Conservation (phyloP, 1,140 invertebrate genomes). For the Lasioglossum albipes region DNA sequence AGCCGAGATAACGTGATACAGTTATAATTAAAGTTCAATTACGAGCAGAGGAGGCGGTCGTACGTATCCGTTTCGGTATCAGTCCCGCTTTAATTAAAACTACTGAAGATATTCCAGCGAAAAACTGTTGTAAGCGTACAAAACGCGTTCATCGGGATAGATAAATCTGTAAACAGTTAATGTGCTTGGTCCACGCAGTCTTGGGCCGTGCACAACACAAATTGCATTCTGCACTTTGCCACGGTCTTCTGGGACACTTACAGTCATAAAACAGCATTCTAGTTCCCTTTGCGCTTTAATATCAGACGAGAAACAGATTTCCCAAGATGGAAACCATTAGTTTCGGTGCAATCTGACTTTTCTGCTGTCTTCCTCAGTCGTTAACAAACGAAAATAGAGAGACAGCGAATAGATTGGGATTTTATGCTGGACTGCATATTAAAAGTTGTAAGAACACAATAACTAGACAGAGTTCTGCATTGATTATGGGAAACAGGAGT, state of each 20-base stretch:
- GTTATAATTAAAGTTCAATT: constrained; percentile 5
- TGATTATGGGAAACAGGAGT: too few species aligned
- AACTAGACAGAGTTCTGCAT: too few species aligned
- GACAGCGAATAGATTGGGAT: too few species aligned
- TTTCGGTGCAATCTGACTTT: background rate
- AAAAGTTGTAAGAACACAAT: too few species aligned
- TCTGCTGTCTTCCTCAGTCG: too few species aligned
- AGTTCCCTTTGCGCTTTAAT: background rate
- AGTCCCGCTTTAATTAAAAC: background rate
- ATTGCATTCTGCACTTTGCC: background rate
- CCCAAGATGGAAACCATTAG: background rate
- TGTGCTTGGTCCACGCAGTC: background rate
- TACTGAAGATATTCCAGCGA: background rate
- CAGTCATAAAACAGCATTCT: background rate
- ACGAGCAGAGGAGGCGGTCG: background rate
- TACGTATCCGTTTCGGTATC: constrained; percentile 5
- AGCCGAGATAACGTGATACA: background rate
- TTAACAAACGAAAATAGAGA: too few species aligned
- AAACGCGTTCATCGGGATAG: background rate
- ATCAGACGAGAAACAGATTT: background rate
- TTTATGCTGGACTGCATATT: too few species aligned
- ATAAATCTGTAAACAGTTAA: background rate
- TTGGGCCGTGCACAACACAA: background rate
- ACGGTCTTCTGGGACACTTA: background rate
- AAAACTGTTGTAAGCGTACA: background rate